Evolutionary conservation across 1,140 invertebrate species (phyloP).

Genomic region (Platorchestia sp.): DNA sequence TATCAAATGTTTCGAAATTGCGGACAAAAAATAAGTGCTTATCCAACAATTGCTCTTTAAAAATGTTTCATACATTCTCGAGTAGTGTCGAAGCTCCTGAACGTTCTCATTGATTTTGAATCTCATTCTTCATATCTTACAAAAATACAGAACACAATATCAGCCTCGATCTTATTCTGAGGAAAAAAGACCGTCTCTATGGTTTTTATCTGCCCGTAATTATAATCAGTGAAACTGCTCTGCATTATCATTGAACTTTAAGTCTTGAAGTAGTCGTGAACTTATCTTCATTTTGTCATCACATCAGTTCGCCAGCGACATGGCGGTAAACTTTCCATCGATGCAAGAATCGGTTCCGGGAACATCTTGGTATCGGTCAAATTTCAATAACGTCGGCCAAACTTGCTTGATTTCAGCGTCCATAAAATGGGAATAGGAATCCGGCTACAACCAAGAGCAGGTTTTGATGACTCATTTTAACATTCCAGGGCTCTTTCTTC

Average conservation of each 20-base stretch:
- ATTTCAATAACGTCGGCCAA: not conserved
- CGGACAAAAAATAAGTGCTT: not conserved
- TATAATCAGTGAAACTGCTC: not conserved
- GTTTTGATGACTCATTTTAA: not conserved
- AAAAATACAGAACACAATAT: not conserved
- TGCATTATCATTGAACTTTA: not conserved
- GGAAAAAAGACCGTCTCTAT: not conserved
- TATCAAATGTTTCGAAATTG: not conserved
- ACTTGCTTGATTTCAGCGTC: not conserved
- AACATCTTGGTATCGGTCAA: not conserved
- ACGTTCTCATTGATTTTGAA: not conserved
- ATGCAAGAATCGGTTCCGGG: not conserved
- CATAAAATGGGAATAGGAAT: constrained; percentile 29
- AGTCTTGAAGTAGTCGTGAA: not conserved
- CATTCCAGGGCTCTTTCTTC: constrained; percentile 10
- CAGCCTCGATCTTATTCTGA: not conserved
- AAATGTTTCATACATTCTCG: not conserved
- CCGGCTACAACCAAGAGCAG: not conserved
- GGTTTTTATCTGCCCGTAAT: not conserved
- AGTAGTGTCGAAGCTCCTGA: not conserved
- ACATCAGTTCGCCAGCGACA: not conserved
- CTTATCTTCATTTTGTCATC: not conserved
- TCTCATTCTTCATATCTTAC: not conserved
- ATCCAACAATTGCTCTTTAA: not conserved
- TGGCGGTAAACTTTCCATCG: not conserved